These are phyloP conservation scores for Sialia sialis DNA, from an alignment of 2,113 vertebrate genomes.

Conservation along the genomic window DNA sequence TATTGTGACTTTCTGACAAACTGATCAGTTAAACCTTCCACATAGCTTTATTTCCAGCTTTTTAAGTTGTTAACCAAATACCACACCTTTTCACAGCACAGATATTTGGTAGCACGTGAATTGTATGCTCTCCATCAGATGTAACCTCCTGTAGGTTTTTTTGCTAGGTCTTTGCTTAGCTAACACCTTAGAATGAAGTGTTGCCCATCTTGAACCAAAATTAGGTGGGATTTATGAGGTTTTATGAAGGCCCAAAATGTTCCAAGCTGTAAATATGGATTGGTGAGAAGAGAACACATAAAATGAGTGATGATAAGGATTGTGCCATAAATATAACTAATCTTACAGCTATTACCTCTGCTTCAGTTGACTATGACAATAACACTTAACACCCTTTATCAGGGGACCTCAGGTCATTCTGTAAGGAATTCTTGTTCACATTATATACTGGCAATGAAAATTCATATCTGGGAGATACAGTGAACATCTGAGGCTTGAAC, in stretches of 20 bases:
- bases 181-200: not conserved
- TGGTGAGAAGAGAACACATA: not conserved
- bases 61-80: not conserved
- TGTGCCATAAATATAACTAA: conserved; percentile 3
- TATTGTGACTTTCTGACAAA: not conserved
- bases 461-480: not conserved
- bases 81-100: not conserved
- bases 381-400: not conserved
- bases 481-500: not conserved
- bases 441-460: not conserved
- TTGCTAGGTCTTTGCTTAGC: not conserved
- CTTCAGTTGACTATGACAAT: not conserved
- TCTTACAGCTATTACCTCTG: not conserved
- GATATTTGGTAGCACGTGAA: not conserved
- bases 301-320: not conserved
- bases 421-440: not conserved
- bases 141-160: not conserved
- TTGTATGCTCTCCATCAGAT: not conserved
- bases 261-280: conserved; percentile 24
- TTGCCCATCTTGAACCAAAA: not conserved
- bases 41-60: not conserved
- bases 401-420: not conserved
- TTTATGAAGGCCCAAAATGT: not conserved
- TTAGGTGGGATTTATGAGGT: conserved; percentile 11
- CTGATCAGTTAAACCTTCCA: not conserved